Evolutionary conservation across 2,797 vertebrate genomes (phyloP).

Genomic region (Sardinella longiceps): DNA sequence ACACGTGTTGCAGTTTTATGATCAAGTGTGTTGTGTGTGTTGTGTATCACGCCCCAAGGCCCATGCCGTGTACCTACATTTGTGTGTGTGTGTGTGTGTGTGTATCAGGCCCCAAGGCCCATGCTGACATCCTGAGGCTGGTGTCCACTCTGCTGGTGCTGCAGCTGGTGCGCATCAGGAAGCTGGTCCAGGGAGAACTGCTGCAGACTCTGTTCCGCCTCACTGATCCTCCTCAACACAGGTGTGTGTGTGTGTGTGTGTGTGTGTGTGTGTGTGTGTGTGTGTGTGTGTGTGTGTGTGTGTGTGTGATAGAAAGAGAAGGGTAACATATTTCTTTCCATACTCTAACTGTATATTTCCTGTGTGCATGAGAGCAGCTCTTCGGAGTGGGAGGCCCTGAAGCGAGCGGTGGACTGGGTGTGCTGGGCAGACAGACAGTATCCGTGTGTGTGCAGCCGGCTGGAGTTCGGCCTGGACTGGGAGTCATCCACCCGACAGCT

Average conservation of each 20-base stretch:
- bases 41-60: not conserved
- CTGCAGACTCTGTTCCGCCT: slow-evolving; percentile 77
- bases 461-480: slow-evolving; percentile 83
- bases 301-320: slow-evolving; percentile 10
- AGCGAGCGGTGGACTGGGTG: slow-evolving; percentile 77
- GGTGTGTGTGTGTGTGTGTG: slow-evolving; percentile 50
- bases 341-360: not conserved
- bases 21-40: not conserved
- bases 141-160: slow-evolving; percentile 82
- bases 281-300: not conserved
- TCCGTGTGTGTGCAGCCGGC: slow-evolving; percentile 77
- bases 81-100: slow-evolving; percentile 29
- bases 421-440: slow-evolving; percentile 77
- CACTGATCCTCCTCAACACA: slow-evolving; percentile 56
- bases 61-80: not conserved
- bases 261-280: slow-evolving; percentile 47
- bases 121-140: slow-evolving; percentile 73
- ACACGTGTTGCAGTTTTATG: not conserved
- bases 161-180: slow-evolving; percentile 71
- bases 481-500: slow-evolving; percentile 80
- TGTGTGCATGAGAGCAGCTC: slow-evolving; percentile 52
- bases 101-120: slow-evolving; percentile 73
- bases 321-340: not conserved
- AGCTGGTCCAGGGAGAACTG: slow-evolving; percentile 65
- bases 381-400: slow-evolving; percentile 64